These are phyloP conservation scores for Acleris cristana DNA, from an alignment of 2,888 invertebrate species.

Conservation along the genomic window DNA sequence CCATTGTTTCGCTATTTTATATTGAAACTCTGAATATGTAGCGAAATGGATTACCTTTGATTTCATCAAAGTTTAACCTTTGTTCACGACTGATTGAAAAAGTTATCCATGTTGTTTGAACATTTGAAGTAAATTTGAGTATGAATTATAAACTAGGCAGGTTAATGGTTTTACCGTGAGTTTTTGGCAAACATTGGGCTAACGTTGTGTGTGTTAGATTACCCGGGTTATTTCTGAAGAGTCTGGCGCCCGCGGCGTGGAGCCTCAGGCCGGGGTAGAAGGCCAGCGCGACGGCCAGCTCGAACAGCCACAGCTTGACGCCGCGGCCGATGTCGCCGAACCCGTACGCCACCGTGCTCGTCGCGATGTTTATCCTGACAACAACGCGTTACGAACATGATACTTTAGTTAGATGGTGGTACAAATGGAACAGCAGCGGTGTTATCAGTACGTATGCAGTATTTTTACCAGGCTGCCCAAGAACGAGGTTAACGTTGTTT, in stretches of 20 bases:
- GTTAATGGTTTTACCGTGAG: not conserved
- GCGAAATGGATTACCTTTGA: conserved; percentile 29
- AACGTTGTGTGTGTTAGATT: conserved; percentile 23
- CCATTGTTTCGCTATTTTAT: conserved; percentile 23
- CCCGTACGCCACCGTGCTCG: conserved; percentile 61
- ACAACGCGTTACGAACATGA: not conserved
- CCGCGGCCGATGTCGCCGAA: conserved; percentile 72
- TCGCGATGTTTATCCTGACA: conserved; percentile 68
- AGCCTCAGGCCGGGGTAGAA: conserved; percentile 64
- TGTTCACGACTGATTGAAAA: conserved; percentile 34
- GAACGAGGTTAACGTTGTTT: too few relatives aligned
- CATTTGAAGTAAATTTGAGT: conserved; percentile 22
- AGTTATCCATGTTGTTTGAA: conserved; percentile 26
- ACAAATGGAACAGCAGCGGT: too few relatives aligned
- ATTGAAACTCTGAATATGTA: conserved; percentile 17
- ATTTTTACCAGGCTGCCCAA: too few relatives aligned
- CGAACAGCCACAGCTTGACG: conserved; percentile 66
- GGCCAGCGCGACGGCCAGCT: conserved; percentile 57
- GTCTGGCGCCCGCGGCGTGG: conserved; percentile 54
- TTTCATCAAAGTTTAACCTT: conserved; percentile 28
- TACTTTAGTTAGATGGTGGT: not conserved
- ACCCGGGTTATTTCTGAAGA: conserved; percentile 58
- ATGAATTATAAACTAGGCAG: conserved; percentile 4
- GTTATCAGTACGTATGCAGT: too few relatives aligned
- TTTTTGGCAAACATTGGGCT: too few relatives aligned